Base-by-base conservation (phyloP, 1,140 invertebrate species). In the Drosophila rhopaloa region DNA sequence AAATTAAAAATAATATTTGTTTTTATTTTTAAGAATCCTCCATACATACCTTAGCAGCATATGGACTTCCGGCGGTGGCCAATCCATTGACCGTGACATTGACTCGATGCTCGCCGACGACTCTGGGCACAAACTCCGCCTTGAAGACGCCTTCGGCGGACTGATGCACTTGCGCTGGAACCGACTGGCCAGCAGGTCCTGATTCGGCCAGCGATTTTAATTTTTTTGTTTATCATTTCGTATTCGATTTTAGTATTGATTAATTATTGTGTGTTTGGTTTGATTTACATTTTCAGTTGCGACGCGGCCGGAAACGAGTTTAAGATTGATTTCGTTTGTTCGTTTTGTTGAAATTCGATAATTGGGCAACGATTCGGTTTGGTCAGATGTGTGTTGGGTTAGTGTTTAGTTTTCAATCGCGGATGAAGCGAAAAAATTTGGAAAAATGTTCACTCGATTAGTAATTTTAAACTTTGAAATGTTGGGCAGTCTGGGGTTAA, bases 21-120 rank as follows among this genome's bases (percentile, higher is more conserved):
- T n/a, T n/a, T n/a, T n/a, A n/a, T n/a, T n/a, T n/a, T n/a, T n/a
- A n/a, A n/a, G n/a, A 24, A 24, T 50, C n/a, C n/a, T 1, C 13
- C 9, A 19, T 0, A 70, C 91, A 66, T 79, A 94, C 94, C 94
- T 98, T 98, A 74, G 97, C 97, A 73, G 96, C 95, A 93, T 98
- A 98, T 6, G 98, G 98, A 85, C 97, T 98, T 37, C 97, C 97
- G 27, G 95, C 95, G 53, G 98, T 96, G 1, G 96, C 95, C 72
- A 95, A 93, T 72, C 96, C 96, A 79, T 95, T 95, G 73, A 97
- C 96, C 46, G 95, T 96, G 40, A 98, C 96, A 82, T 96, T 95
- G 66, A 98, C 97, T 71, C 96, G 95, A 92, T 99, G 97, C 92
- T 99, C 98, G 41, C 98, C 98, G 55, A 97, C 97, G 27, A 96